Percentiles rank a stretch among this genome's conserved stretches.
Evolutionary conservation across 2,888 invertebrate genomes (phyloP).

Genomic region (Rhagium mordax): DNA sequence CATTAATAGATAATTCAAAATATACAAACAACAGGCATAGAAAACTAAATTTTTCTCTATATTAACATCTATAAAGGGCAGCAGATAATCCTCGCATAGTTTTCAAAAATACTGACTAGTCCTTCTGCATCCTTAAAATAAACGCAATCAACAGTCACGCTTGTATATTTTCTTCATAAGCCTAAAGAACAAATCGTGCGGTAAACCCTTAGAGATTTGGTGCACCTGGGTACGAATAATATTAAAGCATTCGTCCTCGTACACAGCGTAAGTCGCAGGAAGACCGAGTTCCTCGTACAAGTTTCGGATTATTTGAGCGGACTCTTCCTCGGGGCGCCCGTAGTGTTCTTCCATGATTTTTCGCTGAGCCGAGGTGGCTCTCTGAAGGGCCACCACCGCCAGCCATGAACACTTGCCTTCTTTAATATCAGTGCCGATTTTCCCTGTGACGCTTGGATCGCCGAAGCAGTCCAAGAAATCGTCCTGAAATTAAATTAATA

Average conservation of each 20-base stretch:
- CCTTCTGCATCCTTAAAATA: neutral
- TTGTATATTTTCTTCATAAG: slow-evolving; percentile 86
- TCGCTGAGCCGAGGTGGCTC: slow-evolving; percentile 80
- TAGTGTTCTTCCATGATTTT: slow-evolving; percentile 85
- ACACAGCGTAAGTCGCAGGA: slow-evolving; percentile 83
- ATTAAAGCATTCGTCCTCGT: slow-evolving; percentile 89
- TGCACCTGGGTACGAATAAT: slow-evolving; percentile 87
- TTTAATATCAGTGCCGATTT: slow-evolving; percentile 92
- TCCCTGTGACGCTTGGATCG: slow-evolving; percentile 88
- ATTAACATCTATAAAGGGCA: no score
- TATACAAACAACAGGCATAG: no score
- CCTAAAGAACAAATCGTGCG: slow-evolving; percentile 87
- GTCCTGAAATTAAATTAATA: slow-evolving; percentile 73
- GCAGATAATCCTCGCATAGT: no score
- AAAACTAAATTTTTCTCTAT: no score
- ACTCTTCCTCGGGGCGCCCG: slow-evolving; percentile 78
- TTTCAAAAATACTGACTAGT: no score
- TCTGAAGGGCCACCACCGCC: slow-evolving; percentile 89
- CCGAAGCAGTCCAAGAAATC: slow-evolving; percentile 95
- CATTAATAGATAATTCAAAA: no score
- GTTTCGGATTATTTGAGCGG: slow-evolving; percentile 80
- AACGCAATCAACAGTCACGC: neutral
- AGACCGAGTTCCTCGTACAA: slow-evolving; percentile 85
- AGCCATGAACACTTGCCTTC: slow-evolving; percentile 98
- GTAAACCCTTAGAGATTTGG: slow-evolving; percentile 86